Evolutionary conservation across 2,797 vertebrate genomes (phyloP).

Genomic region (Apogon talboti): DNA sequence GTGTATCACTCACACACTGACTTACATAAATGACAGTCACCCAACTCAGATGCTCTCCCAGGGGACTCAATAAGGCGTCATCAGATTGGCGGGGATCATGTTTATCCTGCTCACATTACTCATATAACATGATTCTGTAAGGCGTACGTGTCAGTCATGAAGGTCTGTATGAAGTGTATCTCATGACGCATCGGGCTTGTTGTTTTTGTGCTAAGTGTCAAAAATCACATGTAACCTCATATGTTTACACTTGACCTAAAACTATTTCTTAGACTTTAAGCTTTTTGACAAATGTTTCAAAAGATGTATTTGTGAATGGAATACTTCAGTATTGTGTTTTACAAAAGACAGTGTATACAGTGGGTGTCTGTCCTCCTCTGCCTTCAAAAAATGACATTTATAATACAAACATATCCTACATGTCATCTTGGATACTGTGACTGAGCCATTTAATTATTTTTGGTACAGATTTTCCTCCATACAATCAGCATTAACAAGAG

Average conservation of each 20-base stretch:
- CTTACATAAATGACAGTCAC: slow-evolving; percentile 50
- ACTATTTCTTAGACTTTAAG: background rate
- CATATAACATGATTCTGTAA: background rate
- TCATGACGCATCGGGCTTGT: no score
- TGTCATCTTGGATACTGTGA: no score
- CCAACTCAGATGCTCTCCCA: slow-evolving; percentile 18
- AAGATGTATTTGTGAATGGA: background rate
- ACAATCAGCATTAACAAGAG: background rate
- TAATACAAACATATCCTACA: no score
- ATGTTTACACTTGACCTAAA: no score
- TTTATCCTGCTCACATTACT: slow-evolving; percentile 20
- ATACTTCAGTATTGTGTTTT: no score
- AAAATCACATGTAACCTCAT: no score
- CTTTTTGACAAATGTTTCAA: slow-evolving; percentile 4
- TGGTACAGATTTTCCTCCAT: background rate
- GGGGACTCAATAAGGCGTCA: slow-evolving; percentile 32
- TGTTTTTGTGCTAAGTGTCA: no score
- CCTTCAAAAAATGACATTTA: no score
- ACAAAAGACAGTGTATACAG: background rate
- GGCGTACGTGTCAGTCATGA: slow-evolving; percentile 20
- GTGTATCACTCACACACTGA: slow-evolving; percentile 34
- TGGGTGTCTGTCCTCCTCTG: no score
- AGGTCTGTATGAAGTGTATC: slow-evolving; percentile 9
- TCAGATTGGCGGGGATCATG: slow-evolving; percentile 24
- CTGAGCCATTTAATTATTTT: background rate